These are phyloP conservation scores for Anser brachyrhynchus DNA, from an alignment of 2,113 vertebrate genomes.

Conservation along the genomic window DNA sequence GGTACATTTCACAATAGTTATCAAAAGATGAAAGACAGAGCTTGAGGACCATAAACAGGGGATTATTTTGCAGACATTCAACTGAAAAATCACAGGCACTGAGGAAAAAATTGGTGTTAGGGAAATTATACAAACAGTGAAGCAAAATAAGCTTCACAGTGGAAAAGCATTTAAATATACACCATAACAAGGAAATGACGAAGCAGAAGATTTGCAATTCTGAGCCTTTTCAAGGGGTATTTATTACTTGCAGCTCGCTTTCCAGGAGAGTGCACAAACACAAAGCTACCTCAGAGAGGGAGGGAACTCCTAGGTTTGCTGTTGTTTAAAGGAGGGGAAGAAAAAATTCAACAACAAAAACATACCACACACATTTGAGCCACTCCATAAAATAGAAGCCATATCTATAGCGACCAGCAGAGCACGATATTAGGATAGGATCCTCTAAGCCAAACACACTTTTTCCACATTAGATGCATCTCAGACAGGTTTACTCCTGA, in stretches of 20 bases:
- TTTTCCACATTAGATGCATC: neutral
- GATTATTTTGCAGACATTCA: slow-evolving; percentile 8
- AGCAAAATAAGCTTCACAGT: neutral
- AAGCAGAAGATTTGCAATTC: neutral
- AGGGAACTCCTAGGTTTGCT: neutral
- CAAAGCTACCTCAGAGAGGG: neutral
- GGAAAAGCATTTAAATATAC: neutral
- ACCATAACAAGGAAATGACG: neutral
- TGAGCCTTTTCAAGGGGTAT: neutral
- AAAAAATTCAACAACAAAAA: neutral
- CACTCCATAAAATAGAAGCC: neutral
- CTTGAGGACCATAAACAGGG: neutral
- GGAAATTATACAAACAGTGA: neutral
- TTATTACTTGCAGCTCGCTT: neutral
- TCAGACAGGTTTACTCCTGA: neutral
- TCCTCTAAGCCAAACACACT: neutral
- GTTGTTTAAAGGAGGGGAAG: neutral
- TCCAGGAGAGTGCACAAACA: neutral
- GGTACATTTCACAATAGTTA: slow-evolving; percentile 2
- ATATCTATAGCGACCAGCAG: neutral
- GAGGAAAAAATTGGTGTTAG: neutral
- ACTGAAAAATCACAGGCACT: neutral
- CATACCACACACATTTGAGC: neutral
- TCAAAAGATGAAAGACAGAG: slow-evolving; percentile 5
- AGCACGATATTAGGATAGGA: neutral